These are phyloP conservation scores for Octopus bimaculoides DNA, from an alignment of 1,140 invertebrate genomes.

Conservation along the genomic window DNA sequence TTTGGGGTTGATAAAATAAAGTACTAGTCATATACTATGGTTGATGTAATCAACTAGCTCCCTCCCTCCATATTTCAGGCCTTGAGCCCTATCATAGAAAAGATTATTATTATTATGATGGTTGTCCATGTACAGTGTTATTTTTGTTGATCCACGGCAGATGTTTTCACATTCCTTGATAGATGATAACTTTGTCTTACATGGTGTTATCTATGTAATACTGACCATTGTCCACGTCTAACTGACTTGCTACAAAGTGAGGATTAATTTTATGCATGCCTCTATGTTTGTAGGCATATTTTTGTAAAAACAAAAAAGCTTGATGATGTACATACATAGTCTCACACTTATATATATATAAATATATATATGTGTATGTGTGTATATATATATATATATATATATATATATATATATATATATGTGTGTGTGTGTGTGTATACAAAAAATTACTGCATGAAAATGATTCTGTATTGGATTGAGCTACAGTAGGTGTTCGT, in stretches of 20 bases:
- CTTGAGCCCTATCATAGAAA: no score
- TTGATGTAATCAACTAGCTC: no score
- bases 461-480: no score
- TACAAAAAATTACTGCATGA: not conserved
- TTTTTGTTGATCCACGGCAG: not conserved
- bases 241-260: not conserved
- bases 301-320: not conserved
- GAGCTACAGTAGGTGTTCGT: no score
- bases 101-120: no score
- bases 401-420: not conserved
- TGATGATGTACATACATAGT: not conserved
- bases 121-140: no score
- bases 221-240: not conserved
- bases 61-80: no score
- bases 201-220: not conserved
- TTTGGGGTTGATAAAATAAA: no score
- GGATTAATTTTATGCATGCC: not conserved
- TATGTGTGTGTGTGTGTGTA: not conserved
- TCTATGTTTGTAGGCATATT: not conserved
- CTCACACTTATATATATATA: not conserved
- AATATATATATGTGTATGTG: not conserved
- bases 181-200: not conserved
- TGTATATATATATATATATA: not conserved
- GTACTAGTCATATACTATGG: no score
- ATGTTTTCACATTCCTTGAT: not conserved